Conservation (phyloP, 2,113 vertebrate species). For the Crocuta crocuta region DNA sequence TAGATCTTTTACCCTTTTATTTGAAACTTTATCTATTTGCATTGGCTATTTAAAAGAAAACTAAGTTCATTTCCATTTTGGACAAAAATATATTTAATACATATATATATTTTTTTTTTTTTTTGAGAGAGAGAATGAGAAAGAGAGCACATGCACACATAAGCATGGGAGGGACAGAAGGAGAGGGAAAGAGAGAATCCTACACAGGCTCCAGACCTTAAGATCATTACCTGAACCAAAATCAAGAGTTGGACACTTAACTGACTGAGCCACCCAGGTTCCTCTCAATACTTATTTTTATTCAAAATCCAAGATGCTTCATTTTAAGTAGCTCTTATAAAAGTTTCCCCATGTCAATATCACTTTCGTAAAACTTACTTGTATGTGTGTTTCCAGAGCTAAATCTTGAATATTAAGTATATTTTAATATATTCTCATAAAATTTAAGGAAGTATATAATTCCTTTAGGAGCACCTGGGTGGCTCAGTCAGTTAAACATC, state of each 20-base stretch:
- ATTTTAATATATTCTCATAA: neutral
- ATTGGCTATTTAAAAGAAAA: slow-evolving; percentile 57
- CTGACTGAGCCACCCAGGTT: no score
- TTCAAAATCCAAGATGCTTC: slow-evolving; percentile 21
- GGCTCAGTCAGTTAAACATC: no score
- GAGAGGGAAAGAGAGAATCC: no score
- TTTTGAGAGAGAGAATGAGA: no score
- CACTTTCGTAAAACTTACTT: neutral
- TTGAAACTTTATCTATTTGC: neutral
- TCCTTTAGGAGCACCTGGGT: neutral
- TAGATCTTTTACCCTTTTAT: neutral
- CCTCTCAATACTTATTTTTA: neutral
- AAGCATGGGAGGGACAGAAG: no score
- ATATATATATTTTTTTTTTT: no score
- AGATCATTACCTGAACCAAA: no score
- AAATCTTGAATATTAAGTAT: neutral
- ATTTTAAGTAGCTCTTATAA: slow-evolving; percentile 27
- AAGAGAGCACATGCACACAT: no score
- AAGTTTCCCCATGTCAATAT: neutral
- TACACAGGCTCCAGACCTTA: no score
- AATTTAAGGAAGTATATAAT: neutral
- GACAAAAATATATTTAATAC: neutral
- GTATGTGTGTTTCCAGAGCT: neutral
- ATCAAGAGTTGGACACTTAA: no score
- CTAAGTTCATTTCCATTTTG: neutral